Evolutionary conservation across 2,797 vertebrate genomes (phyloP).

Genomic region (Hozukius guyotensis): DNA sequence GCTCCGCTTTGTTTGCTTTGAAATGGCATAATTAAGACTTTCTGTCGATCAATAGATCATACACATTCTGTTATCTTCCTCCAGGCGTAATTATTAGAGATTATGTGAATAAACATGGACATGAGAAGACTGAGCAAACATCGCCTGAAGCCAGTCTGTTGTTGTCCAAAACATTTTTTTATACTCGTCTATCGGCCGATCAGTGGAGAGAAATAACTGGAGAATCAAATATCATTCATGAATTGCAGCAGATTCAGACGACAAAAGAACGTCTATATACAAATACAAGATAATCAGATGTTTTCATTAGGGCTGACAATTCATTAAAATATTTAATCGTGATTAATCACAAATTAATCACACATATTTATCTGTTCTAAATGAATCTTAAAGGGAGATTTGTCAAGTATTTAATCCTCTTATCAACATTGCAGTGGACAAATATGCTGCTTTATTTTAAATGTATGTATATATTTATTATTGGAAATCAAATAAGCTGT

Average conservation of each 20-base stretch:
- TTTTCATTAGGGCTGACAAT: no score
- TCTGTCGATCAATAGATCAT: background rate
- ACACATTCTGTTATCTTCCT: slow-evolving; percentile 1
- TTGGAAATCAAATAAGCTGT: no score
- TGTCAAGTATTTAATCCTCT: no score
- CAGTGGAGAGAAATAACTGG: background rate
- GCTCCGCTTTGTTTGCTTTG: background rate
- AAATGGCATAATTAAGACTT: background rate
- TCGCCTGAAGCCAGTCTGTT: background rate
- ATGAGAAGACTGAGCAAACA: background rate
- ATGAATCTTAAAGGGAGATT: no score
- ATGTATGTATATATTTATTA: no score
- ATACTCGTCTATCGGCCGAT: background rate
- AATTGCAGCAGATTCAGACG: background rate
- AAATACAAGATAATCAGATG: background rate
- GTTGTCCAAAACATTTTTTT: background rate
- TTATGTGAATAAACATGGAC: background rate
- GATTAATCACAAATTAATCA: no score
- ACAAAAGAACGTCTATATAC: background rate
- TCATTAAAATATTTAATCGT: rapidly evolving
- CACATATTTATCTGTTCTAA: no score
- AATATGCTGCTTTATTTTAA: no score
- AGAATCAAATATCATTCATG: background rate
- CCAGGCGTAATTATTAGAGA: background rate
- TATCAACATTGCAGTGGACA: no score